phyloP scores from a whole-genome alignment of 2,113 vertebrate species.

The Halcyon malimbica region DNA sequence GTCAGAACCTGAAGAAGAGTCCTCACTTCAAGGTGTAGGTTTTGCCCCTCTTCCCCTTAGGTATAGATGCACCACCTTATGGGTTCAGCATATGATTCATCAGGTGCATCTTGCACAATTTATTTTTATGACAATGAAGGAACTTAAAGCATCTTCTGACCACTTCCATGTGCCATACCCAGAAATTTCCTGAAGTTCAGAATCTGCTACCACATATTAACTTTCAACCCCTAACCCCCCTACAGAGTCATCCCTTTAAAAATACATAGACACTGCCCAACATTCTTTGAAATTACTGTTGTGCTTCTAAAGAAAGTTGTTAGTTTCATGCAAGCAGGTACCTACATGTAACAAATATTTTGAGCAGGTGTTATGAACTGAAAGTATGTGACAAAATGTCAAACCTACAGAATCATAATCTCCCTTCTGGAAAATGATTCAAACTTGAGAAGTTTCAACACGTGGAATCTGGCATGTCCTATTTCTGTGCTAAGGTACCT shows the following conservation, averaged over 20 bases:
- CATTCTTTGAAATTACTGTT: neutral
- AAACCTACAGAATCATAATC: neutral
- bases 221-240: neutral
- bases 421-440: neutral
- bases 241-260: neutral
- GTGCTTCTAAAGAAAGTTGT: neutral
- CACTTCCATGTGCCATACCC: neutral
- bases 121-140: neutral
- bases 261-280: neutral
- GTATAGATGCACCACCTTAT: neutral
- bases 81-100: neutral
- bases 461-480: neutral
- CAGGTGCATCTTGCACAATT: neutral
- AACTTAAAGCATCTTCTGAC: neutral
- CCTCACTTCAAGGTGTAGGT: neutral
- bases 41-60: neutral
- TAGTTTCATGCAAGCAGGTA: neutral
- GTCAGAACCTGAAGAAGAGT: neutral
- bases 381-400: neutral
- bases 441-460: neutral
- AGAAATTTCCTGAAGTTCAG: neutral
- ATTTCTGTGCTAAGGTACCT: neutral
- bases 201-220: neutral
- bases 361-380: neutral
- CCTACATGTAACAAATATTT: neutral